Evolutionary conservation across 2,113 vertebrate genomes (phyloP), one percentile per base, ranked within the genome.

Genomic region (Hemibates koningsi): DNA sequence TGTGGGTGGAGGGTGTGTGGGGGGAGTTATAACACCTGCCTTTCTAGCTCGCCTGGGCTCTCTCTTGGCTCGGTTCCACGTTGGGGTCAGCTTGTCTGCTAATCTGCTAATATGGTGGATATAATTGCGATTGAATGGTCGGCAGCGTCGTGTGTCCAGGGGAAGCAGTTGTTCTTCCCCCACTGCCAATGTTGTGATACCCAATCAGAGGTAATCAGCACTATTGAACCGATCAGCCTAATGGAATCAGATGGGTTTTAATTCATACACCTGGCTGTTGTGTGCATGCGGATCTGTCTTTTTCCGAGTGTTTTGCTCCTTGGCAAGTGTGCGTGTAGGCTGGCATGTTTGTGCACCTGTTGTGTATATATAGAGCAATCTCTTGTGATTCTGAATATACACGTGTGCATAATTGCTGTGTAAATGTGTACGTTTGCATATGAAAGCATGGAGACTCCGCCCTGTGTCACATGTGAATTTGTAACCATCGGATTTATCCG

Each of bases 51-150:
- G 89, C 90, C 88, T 48, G 84, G 91, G 87, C 79, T 94, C 73
- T 84, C 61, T 83, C 84, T 92, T 96, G 94, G 93, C 95, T 93
- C 66, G 0, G 73, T 73, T 95, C 93, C 95, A 95, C 16, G 5
- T 14, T 48, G 86, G 89, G 95, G 93, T 96, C 95, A 95, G 93
- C 91, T 90, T 95, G 93, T 93, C 94, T 95, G 95, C 93, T 95
- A 96, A 96, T 96, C 94, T 94, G 91, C 93, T 95, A 95, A 95
- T 95, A 93, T 91, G 93, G 88, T 94, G 93, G 94, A 93, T 95
- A 94, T 96, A 95, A 95, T 95, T 95, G 93, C 92, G 89, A 96
- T 95, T 96, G 94, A 96, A 96, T 90, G 87, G 91, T 95, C 81
- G 88, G 91, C 36, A 17, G 89, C 80, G 19, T 59, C 13, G 73